A percentile compares a stretch with the other conserved stretches of the same genome.
These are phyloP conservation scores for Drosophila orena DNA, from an alignment of 1,140 invertebrate genomes.

Conservation along the genomic window DNA sequence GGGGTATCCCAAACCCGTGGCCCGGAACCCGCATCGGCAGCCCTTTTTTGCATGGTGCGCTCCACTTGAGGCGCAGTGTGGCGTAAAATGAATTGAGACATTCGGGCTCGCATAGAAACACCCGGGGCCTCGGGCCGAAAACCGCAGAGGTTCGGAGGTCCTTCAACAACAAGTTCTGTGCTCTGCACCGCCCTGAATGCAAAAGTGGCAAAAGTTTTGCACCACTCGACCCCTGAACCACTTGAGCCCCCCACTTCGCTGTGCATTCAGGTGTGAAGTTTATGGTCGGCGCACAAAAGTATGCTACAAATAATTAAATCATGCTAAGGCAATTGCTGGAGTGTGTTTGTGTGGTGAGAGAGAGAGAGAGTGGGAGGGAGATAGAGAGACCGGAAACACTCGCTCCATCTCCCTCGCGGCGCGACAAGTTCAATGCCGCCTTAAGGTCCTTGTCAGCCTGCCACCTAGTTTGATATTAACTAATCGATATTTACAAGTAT, in stretches of 20 bases:
- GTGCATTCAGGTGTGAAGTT: constrained; percentile 79
- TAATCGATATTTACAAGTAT: constrained; percentile 81
- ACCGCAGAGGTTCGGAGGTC: constrained; percentile 39
- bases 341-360: constrained; percentile 1
- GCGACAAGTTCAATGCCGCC: constrained; percentile 74
- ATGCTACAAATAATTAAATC: constrained; percentile 81
- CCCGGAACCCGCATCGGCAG: constrained; percentile 60
- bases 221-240: constrained; percentile 34
- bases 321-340: constrained; percentile 64
- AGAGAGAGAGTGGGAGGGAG: background rate
- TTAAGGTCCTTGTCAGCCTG: constrained; percentile 64
- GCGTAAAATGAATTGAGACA: constrained; percentile 84
- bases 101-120: constrained; percentile 56
- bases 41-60: constrained; percentile 77
- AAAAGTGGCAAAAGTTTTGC: constrained; percentile 72
- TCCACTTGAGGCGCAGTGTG: constrained; percentile 75
- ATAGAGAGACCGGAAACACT: constrained; percentile 18
- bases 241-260: constrained; percentile 2
- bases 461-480: constrained; percentile 72
- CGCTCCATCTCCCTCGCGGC: constrained; percentile 12
- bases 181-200: constrained; percentile 57
- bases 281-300: constrained; percentile 73
- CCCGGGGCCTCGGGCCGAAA: constrained; percentile 10
- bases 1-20: constrained; percentile 30
- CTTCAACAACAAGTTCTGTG: constrained; percentile 57